Conservation (phyloP, 2,888 invertebrate genomes). For the Idaea straminata region DNA sequence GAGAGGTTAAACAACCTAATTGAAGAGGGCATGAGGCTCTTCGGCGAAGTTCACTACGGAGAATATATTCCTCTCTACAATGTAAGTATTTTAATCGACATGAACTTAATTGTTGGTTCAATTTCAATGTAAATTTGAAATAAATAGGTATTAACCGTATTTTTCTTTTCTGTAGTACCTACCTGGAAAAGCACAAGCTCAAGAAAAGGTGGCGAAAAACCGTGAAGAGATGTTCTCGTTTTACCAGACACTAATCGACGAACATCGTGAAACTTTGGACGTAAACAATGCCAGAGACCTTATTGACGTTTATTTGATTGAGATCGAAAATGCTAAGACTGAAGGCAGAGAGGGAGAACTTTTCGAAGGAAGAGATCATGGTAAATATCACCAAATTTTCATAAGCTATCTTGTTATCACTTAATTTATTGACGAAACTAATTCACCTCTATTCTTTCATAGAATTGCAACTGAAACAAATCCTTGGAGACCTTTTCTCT, state of each 20-base stretch:
- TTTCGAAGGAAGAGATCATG: conserved; percentile 92
- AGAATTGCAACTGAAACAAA: conserved; percentile 95
- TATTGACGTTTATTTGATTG: conserved; percentile 91
- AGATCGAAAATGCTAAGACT: conserved; percentile 90
- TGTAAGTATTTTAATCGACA: conserved; percentile 45
- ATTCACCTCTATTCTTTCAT: conserved; percentile 37
- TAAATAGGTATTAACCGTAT: conserved; percentile 2
- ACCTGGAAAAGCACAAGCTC: conserved; percentile 82
- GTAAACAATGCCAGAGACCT: conserved; percentile 88
- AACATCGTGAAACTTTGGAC: conserved; percentile 89
- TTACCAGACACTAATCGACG: conserved; percentile 90
- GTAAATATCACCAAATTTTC: conserved; percentile 71
- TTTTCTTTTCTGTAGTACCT: conserved; percentile 69
- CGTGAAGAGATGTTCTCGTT: conserved; percentile 92
- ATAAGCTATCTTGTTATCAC: background rate
- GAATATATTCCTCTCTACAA: conserved; percentile 91
- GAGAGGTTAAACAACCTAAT: conserved; percentile 90
- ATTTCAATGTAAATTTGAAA: background rate
- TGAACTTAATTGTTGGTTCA: conserved; percentile 3
- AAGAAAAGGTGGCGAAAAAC: conserved; percentile 83
- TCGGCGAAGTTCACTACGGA: conserved; percentile 89
- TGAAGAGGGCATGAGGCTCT: conserved; percentile 94
- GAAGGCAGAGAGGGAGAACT: conserved; percentile 87
- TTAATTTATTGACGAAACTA: background rate
- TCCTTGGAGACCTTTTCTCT: conserved; percentile 93